Conservation (phyloP, 2,113 vertebrate species). For the Eublepharis macularius region DNA sequence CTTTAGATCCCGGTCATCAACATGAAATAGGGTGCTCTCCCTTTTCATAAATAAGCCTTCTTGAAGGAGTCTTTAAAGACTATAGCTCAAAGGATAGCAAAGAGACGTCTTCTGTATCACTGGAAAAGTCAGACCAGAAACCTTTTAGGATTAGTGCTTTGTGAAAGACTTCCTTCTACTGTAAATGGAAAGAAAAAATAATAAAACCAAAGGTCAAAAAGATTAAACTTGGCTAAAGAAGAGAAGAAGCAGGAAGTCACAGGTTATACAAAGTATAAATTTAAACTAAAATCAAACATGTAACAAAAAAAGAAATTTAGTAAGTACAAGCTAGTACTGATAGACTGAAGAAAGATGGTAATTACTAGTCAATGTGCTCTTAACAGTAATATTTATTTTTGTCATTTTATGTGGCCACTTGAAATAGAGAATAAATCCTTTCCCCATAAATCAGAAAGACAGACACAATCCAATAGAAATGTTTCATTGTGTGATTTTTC, state of each 20-base stretch:
- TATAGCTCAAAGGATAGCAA: not conserved
- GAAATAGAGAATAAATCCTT: slow-evolving; percentile 36
- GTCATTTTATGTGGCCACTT: not conserved
- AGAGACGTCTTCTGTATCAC: not conserved
- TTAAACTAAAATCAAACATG: slow-evolving; percentile 3
- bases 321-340: fast-evolving
- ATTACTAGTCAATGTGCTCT: slow-evolving; percentile 12
- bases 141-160: not conserved
- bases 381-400: not conserved
- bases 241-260: not conserved
- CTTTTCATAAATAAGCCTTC: not conserved
- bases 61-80: not conserved
- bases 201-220: not conserved
- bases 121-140: not conserved
- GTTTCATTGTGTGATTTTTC: not conserved
- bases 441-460: slow-evolving; percentile 47
- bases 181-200: slow-evolving; percentile 2
- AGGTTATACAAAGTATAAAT: not conserved
- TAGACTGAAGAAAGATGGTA: slow-evolving; percentile 4
- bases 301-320: not conserved
- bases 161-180: not conserved
- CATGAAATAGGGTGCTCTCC: not conserved
- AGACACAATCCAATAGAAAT: slow-evolving; percentile 30
- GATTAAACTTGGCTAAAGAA: not conserved
- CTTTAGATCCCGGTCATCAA: not conserved